Base-by-base conservation (phyloP, 2,888 invertebrate species). In the Limnephilus rhombicus region DNA sequence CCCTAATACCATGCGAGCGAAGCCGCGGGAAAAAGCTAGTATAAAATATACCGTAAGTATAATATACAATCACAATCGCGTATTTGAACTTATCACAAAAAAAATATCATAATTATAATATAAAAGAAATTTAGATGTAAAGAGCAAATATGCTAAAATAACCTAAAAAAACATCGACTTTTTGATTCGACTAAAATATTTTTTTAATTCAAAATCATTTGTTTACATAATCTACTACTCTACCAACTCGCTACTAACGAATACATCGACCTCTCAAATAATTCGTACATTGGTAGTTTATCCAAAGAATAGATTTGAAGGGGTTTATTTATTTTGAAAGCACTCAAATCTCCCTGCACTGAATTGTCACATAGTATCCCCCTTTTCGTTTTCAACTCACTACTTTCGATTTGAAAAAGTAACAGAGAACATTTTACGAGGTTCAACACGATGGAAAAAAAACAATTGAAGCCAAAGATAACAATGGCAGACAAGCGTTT, bases 401-500 rank as follows among this genome's bases (percentile, higher is more conserved):
- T 68, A 11, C 24, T 68, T 68, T 24, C 68, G 68, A 68, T 68
- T 68, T 68, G 68, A 68, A 68, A 68, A 68, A 68, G 68, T 24
- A 68, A n/a, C 68, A n/a, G 24, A 1, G 68, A 68, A 68, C 68
- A 68, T 68, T 68, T 68, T 68, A 68, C 68, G 68, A 68, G 24
- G n/a, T 68, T 68, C 68, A 68, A 68, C 68, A 68, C 68, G 68
- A 68, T 68, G 68, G 24, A 68, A 68, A 68, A 53, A 68, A 68
- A 68, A 68, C 68, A 68, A 68, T 68, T 68, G 68, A 68, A 53
- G 18, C 18, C 53, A 53, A 53, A 68, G 68, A 68, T 68, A 68
- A 68, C 68, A 68, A 68, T 68, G 68, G 68, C 68, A 68, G 68
- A 68, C 68, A 68, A 68, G 68, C 68, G 68, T 68, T 68, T 68